Conservation (phyloP, 2,888 invertebrate species). For the Disparrhopalites patrizii region DNA sequence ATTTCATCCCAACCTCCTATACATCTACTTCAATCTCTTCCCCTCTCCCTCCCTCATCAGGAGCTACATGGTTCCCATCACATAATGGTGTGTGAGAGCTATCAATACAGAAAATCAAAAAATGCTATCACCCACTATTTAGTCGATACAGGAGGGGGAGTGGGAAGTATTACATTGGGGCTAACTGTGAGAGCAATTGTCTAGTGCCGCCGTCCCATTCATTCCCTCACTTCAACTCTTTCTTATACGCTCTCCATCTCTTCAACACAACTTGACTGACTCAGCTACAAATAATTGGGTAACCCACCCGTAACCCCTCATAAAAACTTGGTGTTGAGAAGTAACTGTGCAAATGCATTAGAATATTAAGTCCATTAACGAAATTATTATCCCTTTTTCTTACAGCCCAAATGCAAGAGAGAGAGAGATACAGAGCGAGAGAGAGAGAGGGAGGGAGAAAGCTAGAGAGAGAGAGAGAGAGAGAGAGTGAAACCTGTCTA, state of each 20-base stretch:
- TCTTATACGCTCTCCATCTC: background rate
- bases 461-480: too few species aligned
- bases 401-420: too few species aligned
- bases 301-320: background rate
- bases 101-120: background rate
- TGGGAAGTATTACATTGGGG: background rate
- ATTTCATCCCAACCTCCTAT: too few species aligned
- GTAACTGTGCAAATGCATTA: constrained; percentile 26
- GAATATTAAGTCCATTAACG: constrained; percentile 33
- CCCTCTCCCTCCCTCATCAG: too few species aligned
- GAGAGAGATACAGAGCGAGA: too few species aligned
- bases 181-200: background rate
- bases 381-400: constrained; percentile 25
- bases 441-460: too few species aligned
- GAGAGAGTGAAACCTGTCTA: too few species aligned
- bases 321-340: too few species aligned
- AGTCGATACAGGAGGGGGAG: too few species aligned
- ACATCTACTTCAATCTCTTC: too few species aligned
- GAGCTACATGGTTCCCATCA: too few species aligned
- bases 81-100: too few species aligned
- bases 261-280: background rate
- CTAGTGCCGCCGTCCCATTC: constrained; percentile 1
- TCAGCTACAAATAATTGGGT: background rate
- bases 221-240: background rate
- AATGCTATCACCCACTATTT: background rate